Conservation (phyloP, 2,113 vertebrate species). For the Ibidorhyncha struthersii region DNA sequence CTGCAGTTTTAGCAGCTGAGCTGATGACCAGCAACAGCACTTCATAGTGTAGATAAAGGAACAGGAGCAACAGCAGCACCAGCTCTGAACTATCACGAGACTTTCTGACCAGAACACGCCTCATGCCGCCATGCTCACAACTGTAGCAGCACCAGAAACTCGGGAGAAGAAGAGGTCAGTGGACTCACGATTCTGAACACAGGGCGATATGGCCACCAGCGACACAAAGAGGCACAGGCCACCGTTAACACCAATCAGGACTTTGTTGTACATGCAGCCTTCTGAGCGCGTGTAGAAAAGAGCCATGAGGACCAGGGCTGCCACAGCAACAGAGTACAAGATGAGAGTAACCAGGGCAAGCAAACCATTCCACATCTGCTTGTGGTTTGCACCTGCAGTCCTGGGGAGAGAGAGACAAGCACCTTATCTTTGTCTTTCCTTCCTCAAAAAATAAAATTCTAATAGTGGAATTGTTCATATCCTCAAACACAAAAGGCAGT, state of each 20-base stretch:
- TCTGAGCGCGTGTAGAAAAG: conserved; percentile 86
- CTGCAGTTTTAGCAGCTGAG: background rate
- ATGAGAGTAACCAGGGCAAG: conserved; percentile 87
- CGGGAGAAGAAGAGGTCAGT: background rate
- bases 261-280: conserved; percentile 89
- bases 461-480: background rate
- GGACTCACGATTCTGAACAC: conserved; percentile 90
- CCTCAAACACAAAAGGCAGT: background rate
- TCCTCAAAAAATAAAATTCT: background rate
- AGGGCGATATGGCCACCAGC: conserved; percentile 88
- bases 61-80: background rate
- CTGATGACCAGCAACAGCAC: background rate
- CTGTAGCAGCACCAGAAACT: background rate
- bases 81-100: background rate
- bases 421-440: background rate
- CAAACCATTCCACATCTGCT: conserved; percentile 90
- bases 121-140: background rate
- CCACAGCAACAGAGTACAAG: conserved; percentile 86
- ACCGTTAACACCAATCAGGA: conserved; percentile 88
- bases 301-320: conserved; percentile 86
- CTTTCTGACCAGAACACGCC: background rate
- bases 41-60: background rate
- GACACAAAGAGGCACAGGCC: conserved; percentile 90
- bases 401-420: conserved; percentile 64
- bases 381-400: conserved; percentile 86